A percentile compares a stretch with the other conserved stretches of the same genome.
Evolutionary conservation across 2,113 vertebrate species (phyloP).

Genomic region (Notarius lentiginosus): DNA sequence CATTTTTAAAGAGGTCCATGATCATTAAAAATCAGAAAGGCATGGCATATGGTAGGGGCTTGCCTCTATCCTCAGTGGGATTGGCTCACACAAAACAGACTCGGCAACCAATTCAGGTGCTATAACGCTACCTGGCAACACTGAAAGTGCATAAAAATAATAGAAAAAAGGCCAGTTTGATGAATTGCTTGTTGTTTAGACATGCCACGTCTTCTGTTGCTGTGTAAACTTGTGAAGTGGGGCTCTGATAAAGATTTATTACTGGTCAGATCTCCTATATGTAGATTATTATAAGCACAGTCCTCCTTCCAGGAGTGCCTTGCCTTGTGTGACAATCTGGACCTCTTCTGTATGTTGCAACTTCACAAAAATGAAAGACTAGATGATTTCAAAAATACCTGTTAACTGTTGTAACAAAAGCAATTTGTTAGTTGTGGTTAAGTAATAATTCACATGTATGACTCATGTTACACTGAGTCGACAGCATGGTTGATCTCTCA

Average conservation of each 20-base stretch:
- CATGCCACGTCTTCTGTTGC: background rate
- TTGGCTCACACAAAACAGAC: constrained; percentile 65
- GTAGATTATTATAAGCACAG: background rate
- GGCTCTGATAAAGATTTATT: background rate
- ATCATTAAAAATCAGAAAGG: constrained; percentile 75
- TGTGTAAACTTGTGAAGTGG: too few species aligned
- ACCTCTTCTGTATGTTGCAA: background rate
- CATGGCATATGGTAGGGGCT: constrained; percentile 56
- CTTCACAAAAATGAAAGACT: background rate
- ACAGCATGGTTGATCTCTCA: background rate
- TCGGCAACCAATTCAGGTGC: constrained; percentile 63
- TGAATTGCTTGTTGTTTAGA: constrained; percentile 29
- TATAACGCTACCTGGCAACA: constrained; percentile 57
- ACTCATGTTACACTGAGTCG: background rate
- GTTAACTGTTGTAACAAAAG: too few species aligned
- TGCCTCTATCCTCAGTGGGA: constrained; percentile 64
- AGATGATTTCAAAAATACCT: background rate
- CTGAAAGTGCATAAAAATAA: constrained; percentile 21
- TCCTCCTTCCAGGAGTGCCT: background rate
- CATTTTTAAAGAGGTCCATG: constrained; percentile 72
- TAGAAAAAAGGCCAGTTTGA: constrained; percentile 41
- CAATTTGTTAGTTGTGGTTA: background rate
- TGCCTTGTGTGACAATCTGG: background rate
- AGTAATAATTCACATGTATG: background rate
- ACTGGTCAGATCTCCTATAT: background rate